Conservation (phyloP, 2,888 invertebrate genomes). For the Agrochola lota region DNA sequence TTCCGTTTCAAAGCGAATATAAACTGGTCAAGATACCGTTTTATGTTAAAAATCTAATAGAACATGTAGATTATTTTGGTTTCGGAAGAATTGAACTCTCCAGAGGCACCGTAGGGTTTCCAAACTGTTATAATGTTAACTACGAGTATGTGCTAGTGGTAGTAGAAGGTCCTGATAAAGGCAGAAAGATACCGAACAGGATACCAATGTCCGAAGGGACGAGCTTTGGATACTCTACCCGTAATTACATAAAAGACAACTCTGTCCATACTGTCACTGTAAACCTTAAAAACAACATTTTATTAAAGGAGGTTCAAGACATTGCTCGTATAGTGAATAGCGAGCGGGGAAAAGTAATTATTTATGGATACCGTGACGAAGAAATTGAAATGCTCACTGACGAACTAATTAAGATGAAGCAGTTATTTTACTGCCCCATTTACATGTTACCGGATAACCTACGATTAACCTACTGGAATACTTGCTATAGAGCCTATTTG, state of each 20-base stretch:
- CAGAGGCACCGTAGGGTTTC: neutral
- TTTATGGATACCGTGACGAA: neutral
- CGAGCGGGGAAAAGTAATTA: slow-evolving; percentile 34
- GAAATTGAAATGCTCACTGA: neutral
- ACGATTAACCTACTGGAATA: neutral
- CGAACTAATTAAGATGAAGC: slow-evolving; percentile 17
- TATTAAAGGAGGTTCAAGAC: slow-evolving; percentile 1
- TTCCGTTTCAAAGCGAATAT: slow-evolving; percentile 1
- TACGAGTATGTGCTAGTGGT: rapidly evolving
- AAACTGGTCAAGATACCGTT: slow-evolving; percentile 37
- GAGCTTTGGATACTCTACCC: neutral
- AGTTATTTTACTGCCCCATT: slow-evolving; percentile 38
- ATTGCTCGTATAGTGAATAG: slow-evolving; percentile 42
- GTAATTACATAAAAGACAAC: slow-evolving; percentile 34
- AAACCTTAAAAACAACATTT: rapidly evolving
- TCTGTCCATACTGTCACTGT: slow-evolving; percentile 37
- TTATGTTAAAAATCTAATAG: slow-evolving; percentile 26
- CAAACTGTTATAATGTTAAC: slow-evolving; percentile 31
- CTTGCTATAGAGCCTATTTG: slow-evolving; percentile 25
- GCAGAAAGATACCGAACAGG: slow-evolving; percentile 43
- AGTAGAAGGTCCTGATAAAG: neutral
- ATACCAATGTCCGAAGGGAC: neutral
- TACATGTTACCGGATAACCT: slow-evolving; percentile 33
- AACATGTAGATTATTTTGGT: slow-evolving; percentile 40
- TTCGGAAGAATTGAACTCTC: neutral